Base-by-base conservation (phyloP, 2,888 invertebrate species). In the Drosophila fungiperda region DNA sequence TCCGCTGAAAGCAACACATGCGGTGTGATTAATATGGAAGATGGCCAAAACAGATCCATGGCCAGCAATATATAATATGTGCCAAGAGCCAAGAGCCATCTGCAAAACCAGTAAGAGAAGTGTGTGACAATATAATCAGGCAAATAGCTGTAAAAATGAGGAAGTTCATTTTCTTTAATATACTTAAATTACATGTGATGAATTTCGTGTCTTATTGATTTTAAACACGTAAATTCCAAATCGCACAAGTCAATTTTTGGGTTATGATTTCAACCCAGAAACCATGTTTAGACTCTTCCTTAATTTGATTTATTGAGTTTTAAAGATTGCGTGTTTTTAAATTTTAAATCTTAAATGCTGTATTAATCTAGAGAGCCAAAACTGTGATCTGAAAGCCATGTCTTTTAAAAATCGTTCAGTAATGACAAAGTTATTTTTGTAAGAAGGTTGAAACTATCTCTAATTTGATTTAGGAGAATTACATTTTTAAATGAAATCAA, bases 21-120 rank as follows among this genome's bases (percentile, higher is more conserved):
- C 82, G 89, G 89, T 67, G 83, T 84, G 83, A 84, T 84, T 84
- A 89, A 84, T 84, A 89, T 89, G 89, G 76, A 87, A 84, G 83
- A 82, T 89, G 89, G 82, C 87, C 87, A 89, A 89, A 87, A 76
- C 70, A 75, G 68, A 64, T 49, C 57, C 70, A 60, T 58, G 62
- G 62, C 60, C 53, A 72, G 66, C 68, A 71, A 75, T 85, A 80
- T 50, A 80, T 69, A 67, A 62, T 50, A 62, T 35, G 26, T 33
- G 20, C 36, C n/a, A 17, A 49, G 29, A 52, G 69, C 54, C 52
- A 52, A 35, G 11, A 23, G 26, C 61, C 9, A 33, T 57, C 11
- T 33, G 20, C 54, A 38, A 29, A 40, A 38, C 29, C 26, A 50
- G 55, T 32, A 12, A 3, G 23, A 8, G 12, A 40, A 53, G 38